phyloP scores from a whole-genome alignment of 2,797 vertebrate species.

The Dryobates pubescens region DNA sequence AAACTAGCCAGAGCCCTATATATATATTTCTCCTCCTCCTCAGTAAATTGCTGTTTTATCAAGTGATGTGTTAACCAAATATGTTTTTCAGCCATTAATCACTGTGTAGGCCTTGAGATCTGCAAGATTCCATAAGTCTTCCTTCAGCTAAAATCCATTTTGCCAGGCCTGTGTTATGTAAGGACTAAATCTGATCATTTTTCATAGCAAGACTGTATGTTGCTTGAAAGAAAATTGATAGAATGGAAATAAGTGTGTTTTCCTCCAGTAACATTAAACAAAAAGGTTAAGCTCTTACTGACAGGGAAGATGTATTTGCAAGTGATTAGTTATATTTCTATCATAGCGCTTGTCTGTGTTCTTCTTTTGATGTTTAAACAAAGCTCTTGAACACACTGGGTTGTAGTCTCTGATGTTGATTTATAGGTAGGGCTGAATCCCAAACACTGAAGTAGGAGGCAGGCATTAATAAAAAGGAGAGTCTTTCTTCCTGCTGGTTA shows the following conservation, averaged over 20 bases:
- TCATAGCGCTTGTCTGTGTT: slow-evolving; percentile 79
- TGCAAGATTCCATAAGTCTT: slow-evolving; percentile 28
- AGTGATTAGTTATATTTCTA: slow-evolving; percentile 86
- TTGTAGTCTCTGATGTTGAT: slow-evolving; percentile 84
- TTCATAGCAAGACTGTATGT: slow-evolving; percentile 45
- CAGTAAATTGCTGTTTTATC: background rate
- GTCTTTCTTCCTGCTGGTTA: slow-evolving; percentile 78
- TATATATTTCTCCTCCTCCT: background rate
- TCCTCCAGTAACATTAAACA: slow-evolving; percentile 79
- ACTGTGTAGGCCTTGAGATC: slow-evolving; percentile 35
- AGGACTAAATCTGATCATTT: slow-evolving; percentile 68
- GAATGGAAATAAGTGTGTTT: slow-evolving; percentile 74
- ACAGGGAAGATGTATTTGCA: slow-evolving; percentile 85
- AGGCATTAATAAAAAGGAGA: slow-evolving; percentile 77
- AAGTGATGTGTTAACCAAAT: background rate
- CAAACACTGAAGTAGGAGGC: slow-evolving; percentile 78
- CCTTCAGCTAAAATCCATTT: slow-evolving; percentile 36
- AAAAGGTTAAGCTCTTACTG: slow-evolving; percentile 85
- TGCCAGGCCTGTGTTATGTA: background rate
- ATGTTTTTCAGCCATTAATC: slow-evolving; percentile 1
- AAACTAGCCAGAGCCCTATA: slow-evolving; percentile 50
- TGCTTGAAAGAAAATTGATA: slow-evolving; percentile 70
- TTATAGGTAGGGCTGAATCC: slow-evolving; percentile 85
- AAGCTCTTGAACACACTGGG: slow-evolving; percentile 83
- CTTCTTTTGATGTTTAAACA: slow-evolving; percentile 85